A percentile compares a stretch with the other conserved stretches of the same genome.
phyloP scores from a whole-genome alignment of 1,140 invertebrate genomes.

The Psilanteris sp. region DNA sequence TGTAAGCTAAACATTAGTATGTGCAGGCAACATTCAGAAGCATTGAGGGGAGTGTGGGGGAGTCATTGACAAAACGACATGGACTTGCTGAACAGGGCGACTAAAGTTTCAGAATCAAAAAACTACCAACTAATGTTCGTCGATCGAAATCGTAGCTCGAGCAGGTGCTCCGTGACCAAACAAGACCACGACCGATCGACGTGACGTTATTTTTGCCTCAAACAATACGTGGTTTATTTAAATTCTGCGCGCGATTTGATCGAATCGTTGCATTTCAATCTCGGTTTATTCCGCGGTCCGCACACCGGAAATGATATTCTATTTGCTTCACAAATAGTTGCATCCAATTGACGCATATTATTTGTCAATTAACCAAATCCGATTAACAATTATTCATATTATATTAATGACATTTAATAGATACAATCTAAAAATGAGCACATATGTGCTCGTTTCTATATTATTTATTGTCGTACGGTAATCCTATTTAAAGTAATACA shows the following conservation, averaged over 20 bases:
- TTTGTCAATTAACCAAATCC: too few relatives aligned
- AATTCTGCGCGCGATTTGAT: not conserved
- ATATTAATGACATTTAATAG: too few relatives aligned
- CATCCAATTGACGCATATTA: conserved; percentile 12
- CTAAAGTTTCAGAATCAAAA: too few relatives aligned
- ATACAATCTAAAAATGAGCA: too few relatives aligned
- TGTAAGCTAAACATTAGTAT: conserved; percentile 76
- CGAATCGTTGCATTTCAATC: not conserved
- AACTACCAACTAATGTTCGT: conserved; percentile 16
- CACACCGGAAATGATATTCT: conserved; percentile 9
- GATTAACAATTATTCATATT: too few relatives aligned
- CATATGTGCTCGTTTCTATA: too few relatives aligned
- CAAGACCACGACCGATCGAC: conserved; percentile 8
- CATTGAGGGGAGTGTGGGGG: conserved; percentile 1
- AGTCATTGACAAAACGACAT: not conserved
- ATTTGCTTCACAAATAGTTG: conserved; percentile 10
- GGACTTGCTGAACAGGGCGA: not conserved
- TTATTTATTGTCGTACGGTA: too few relatives aligned
- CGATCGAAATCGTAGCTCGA: conserved; percentile 12
- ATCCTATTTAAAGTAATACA: too few relatives aligned
- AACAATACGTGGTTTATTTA: too few relatives aligned
- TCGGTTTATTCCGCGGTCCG: not conserved
- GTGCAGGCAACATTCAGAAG: conserved; percentile 72
- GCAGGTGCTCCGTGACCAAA: conserved; percentile 21
- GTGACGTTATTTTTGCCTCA: conserved; percentile 1